A percentile compares a stretch with the other conserved stretches of the same genome.
phyloP scores from a whole-genome alignment of 2,113 vertebrate genomes.

The Cyprinus carpio region DNA sequence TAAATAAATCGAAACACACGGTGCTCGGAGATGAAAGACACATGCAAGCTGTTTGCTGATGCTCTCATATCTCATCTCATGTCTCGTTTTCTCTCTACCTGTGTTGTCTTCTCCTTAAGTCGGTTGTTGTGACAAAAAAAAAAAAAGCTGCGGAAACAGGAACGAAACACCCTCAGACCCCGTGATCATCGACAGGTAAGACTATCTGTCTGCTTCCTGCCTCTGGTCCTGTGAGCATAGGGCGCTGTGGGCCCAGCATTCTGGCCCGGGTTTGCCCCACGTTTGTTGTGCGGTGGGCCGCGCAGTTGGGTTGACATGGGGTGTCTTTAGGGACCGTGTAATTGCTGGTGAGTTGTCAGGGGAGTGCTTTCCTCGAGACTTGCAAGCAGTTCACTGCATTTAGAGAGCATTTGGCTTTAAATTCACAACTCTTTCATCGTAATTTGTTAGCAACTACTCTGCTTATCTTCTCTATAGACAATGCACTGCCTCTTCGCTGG shows the following conservation, averaged over 20 bases:
- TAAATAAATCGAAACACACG: conserved; percentile 34
- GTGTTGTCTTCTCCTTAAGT: conserved; percentile 68
- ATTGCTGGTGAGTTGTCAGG: conserved; percentile 90
- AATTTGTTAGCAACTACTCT: conserved; percentile 84
- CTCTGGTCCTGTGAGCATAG: neutral
- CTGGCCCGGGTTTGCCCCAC: conserved; percentile 58
- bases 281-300: conserved; percentile 74
- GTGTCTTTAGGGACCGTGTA: conserved; percentile 88
- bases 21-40: conserved; percentile 39
- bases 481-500: conserved; percentile 39
- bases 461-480: conserved; percentile 59
- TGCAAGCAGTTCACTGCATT: conserved; percentile 83
- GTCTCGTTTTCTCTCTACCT: conserved; percentile 47
- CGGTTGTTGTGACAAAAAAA: conserved; percentile 96
- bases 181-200: conserved; percentile 97
- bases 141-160: conserved; percentile 91
- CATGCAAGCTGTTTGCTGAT: conserved; percentile 43
- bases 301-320: conserved; percentile 92
- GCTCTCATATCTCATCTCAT: conserved; percentile 43
- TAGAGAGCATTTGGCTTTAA: conserved; percentile 84
- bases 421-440: conserved; percentile 80
- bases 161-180: conserved; percentile 92
- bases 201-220: conserved; percentile 27
- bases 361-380: conserved; percentile 86
- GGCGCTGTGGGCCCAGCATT: conserved; percentile 27